Evolutionary conservation across 2,888 invertebrate species (phyloP).

Genomic region (Eupithecia pulchellata): DNA sequence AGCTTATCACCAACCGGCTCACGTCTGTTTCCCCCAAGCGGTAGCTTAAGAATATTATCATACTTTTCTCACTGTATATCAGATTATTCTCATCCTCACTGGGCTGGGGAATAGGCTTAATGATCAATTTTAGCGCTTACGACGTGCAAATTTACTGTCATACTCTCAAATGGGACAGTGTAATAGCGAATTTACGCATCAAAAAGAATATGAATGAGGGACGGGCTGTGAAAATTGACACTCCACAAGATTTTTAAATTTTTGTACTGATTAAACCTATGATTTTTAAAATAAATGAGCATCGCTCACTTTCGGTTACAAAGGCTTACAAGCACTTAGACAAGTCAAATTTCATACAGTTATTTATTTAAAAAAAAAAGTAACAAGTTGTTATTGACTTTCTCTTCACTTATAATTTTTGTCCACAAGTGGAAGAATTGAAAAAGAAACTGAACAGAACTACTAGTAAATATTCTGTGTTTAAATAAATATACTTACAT

Average conservation of each 20-base stretch:
- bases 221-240: slow-evolving; percentile 44
- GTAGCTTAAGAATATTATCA: slow-evolving; percentile 55
- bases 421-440: too few species aligned
- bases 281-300: background rate
- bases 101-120: slow-evolving; percentile 69
- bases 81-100: slow-evolving; percentile 72
- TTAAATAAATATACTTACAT: too few species aligned
- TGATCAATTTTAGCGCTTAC: slow-evolving; percentile 82
- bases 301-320: too few species aligned
- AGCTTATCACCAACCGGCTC: slow-evolving; percentile 10
- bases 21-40: slow-evolving; percentile 3
- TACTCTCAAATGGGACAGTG: slow-evolving; percentile 77
- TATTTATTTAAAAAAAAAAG: too few species aligned
- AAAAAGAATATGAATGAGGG: slow-evolving; percentile 77
- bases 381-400: too few species aligned
- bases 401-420: too few species aligned
- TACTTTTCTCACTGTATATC: slow-evolving; percentile 62
- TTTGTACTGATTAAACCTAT: slow-evolving; percentile 4
- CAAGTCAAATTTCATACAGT: too few species aligned
- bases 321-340: too few species aligned
- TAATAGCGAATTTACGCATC: slow-evolving; percentile 79
- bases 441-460: too few species aligned
- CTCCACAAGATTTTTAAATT: slow-evolving; percentile 15
- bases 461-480: too few species aligned
- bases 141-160: slow-evolving; percentile 83